A percentile compares a stretch with the other conserved stretches of the same genome.
phyloP scores from a whole-genome alignment of 2,113 vertebrate species.

The Tiliqua scincoides region DNA sequence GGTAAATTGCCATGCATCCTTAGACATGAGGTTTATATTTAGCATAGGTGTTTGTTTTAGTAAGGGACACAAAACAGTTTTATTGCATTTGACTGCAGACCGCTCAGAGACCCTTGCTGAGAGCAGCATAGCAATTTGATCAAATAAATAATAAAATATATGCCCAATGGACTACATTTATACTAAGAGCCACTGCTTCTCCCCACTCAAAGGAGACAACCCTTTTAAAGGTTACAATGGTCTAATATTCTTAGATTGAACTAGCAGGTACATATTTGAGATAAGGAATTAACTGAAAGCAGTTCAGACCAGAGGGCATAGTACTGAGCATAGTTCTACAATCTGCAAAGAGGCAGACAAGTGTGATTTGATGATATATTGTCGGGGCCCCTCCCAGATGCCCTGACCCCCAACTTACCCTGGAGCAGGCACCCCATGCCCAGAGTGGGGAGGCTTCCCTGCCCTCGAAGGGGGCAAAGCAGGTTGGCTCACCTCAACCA shows the following conservation, averaged over 20 bases:
- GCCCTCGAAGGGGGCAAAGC: too few species aligned
- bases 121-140: neutral
- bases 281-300: neutral
- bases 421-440: too few species aligned
- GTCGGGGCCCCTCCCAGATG: too few species aligned
- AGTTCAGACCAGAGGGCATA: neutral
- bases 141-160: neutral
- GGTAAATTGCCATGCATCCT: too few species aligned
- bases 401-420: too few species aligned
- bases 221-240: neutral
- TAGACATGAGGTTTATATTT: too few species aligned
- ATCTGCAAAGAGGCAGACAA: neutral
- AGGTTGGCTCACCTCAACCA: too few species aligned
- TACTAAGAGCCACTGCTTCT: neutral
- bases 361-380: neutral
- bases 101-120: neutral
- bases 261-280: neutral
- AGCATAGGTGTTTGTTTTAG: too few species aligned
- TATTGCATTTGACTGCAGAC: neutral
- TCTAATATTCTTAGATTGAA: neutral
- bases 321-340: neutral
- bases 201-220: neutral
- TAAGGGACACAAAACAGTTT: too few species aligned
- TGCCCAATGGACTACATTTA: too few species aligned
- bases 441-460: too few species aligned